phyloP scores from a whole-genome alignment of 1,140 invertebrate genomes.

The Neotoxoptera formosana region DNA sequence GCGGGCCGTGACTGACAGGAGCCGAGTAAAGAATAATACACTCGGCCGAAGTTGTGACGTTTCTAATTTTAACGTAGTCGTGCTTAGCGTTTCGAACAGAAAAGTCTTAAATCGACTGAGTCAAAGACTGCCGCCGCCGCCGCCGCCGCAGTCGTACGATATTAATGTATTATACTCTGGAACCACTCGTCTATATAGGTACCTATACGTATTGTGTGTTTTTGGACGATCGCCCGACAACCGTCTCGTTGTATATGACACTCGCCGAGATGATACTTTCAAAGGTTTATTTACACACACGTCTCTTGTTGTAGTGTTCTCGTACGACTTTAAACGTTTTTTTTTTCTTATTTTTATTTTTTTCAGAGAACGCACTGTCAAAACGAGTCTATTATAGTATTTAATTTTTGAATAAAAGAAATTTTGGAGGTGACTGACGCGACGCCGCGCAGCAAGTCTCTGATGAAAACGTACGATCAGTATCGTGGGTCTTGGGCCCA shows the following conservation, averaged over 20 bases:
- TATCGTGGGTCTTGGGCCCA: background rate
- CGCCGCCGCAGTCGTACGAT: background rate
- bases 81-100: background rate
- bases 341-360: background rate
- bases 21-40: background rate
- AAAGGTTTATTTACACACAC: background rate
- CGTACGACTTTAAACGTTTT: background rate
- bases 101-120: constrained; percentile 8
- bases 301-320: background rate
- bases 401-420: background rate
- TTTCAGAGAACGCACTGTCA: background rate
- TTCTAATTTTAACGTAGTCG: constrained; percentile 43
- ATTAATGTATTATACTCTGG: background rate
- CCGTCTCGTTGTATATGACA: background rate
- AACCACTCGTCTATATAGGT: background rate
- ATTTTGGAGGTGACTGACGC: no score
- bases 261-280: no score
- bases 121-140: background rate
- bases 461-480: background rate
- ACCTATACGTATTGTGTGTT: background rate
- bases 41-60: constrained; percentile 15
- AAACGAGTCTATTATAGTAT: background rate
- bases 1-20: constrained; percentile 6
- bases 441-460: background rate
- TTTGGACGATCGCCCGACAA: background rate